A percentile compares a stretch with the other conserved stretches of the same genome.
These are phyloP conservation scores for Onchidella celtica DNA, from an alignment of 2,888 invertebrate genomes.

Conservation along the genomic window DNA sequence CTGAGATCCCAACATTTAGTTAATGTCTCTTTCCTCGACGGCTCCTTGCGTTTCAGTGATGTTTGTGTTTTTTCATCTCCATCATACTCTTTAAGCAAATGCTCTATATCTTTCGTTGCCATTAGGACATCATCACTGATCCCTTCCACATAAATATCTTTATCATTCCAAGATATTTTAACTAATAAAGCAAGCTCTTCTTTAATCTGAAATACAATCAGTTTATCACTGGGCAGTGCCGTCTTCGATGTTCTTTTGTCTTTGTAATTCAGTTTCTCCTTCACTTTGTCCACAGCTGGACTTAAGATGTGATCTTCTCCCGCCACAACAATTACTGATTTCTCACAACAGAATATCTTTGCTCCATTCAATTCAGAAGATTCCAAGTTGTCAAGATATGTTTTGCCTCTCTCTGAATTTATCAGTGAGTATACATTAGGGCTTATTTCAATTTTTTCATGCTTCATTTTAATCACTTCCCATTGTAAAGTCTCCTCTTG, in stretches of 20 bases:
- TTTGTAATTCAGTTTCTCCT: slow-evolving; percentile 5
- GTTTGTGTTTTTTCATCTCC: slow-evolving; percentile 4
- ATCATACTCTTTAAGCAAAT: not conserved
- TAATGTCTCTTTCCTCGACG: not conserved
- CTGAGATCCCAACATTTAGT: slow-evolving; percentile 16
- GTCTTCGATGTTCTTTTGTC: slow-evolving; percentile 1
- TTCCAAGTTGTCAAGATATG: slow-evolving; percentile 2
- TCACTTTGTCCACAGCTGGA: not conserved
- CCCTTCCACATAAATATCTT: slow-evolving; percentile 13
- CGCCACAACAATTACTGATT: not conserved
- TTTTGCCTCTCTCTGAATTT: slow-evolving; percentile 2
- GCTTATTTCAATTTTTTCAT: not conserved
- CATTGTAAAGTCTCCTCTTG: not conserved
- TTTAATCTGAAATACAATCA: not conserved
- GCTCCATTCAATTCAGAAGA: not conserved
- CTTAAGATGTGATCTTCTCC: not conserved
- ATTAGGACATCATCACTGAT: slow-evolving; percentile 31
- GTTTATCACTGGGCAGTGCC: not conserved
- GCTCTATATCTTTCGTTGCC: not conserved
- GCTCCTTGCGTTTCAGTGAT: not conserved
- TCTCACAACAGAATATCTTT: not conserved
- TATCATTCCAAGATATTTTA: slow-evolving; percentile 19
- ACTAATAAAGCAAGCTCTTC: slow-evolving; percentile 19
- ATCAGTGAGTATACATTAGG: not conserved
- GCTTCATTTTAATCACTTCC: slow-evolving; percentile 6